Base-by-base conservation (phyloP, 2,113 vertebrate genomes). In the Psilopsiagon aurifrons region DNA sequence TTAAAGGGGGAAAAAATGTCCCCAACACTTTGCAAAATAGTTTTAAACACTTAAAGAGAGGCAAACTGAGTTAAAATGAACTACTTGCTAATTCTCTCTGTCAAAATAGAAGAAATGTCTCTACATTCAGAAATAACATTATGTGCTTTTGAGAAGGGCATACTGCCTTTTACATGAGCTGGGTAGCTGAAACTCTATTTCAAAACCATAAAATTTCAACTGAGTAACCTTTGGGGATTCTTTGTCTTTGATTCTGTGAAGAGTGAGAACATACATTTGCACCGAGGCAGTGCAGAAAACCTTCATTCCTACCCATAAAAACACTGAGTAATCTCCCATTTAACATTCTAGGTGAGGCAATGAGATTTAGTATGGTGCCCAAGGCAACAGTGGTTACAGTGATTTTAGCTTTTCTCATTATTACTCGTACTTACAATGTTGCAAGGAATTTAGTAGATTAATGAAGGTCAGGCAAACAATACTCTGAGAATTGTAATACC, bases 331-430 rank as follows among this genome's bases (percentile, higher is more conserved):
- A 37, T 17, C 51, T 57, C 49, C 25, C 2, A 2, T 67, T 63
- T 67, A 19, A 52, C 37, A 20, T 43, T 67, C 33, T 20, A 39
- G 15, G n/a, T n/a, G 27, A 31, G 33, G 8, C 19, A 78, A 13
- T 18, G 41, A 52, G 27, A 17, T 84, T 74, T 43, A 35, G 12
- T 17, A 2, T 0, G 0, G n/a, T 37, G 52, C 20, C 27, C 25
- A 73, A 75, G 39, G 63, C 52, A 93, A 49, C 0, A 1, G 12
- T 10, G 2, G 9, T 27, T 49, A 44, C 13, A 28, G 8, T 57
- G 44, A 47, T 49, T 93, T 86, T 39, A 20, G 9, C 11, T 90
- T 90, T 74, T 78, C 33, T 19, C 28, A 43, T 78, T 74, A n/a
- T 18, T 39, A 51, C 3, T 13, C 8, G 19, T 39, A 29, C 63